Base-by-base conservation (phyloP, 2,113 vertebrate species). In the Geococcyx californianus region DNA sequence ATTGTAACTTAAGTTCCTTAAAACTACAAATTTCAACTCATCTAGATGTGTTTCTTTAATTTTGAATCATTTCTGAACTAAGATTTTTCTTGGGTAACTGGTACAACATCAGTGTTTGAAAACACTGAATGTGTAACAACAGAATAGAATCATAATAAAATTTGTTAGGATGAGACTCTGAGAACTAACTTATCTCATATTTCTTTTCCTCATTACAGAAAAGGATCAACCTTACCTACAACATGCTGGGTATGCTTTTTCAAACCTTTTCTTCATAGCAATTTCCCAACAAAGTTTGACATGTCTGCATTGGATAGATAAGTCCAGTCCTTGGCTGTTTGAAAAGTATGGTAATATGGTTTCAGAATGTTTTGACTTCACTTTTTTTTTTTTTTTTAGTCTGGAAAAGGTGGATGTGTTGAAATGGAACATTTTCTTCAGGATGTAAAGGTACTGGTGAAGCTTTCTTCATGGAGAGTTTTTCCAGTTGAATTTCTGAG, bases 221-320 rank as follows among this genome's bases (percentile, higher is more conserved):
- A 0, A 60, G 9, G 4, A 38, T 34, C 19, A 33, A 13, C 9
- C 3, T 34, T 38, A 42, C 31, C 23, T 72, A n/a, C 4, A 49
- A 25, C 0, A 0, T 60, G 13, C 26, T 59, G 29, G 7, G n/a
- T 21, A 2, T 18, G 7, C 45, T 17, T 29, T 64, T 80, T 68
- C 38, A 78, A 75, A n/a, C 4, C 21, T 49, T 78, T 11, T 58
- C 4, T 25, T 54, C 28, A 4, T 20, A 45, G 26, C 52, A 40
- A 4, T 34, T 60, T 33, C 34, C 29, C 24, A n/a, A 31, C 33
- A 66, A 60, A n/a, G 7, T 47, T n/a, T 23, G 34, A 69, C n/a
- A 20, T 8, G 8, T 40, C 31, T 31, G 18, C 10, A 11, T 11
- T 70, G 52, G 67, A 24, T 8, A 77, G 67, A 70, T 33, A 21